phyloP scores from a whole-genome alignment of 2,888 invertebrate genomes.

The Cancer borealis region DNA sequence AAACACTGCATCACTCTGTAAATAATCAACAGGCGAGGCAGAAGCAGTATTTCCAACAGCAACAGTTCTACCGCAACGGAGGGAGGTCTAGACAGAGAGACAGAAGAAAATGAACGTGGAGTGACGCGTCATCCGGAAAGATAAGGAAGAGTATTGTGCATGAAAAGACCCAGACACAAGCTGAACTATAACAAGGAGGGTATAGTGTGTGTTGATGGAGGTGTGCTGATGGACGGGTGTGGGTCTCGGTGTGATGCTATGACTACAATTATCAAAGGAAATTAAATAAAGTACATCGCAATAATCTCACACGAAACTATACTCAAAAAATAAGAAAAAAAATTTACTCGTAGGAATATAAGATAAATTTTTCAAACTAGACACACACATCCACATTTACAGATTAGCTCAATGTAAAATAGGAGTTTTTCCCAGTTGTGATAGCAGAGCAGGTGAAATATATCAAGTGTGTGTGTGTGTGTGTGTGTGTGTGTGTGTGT shows the following conservation, averaged over 20 bases:
- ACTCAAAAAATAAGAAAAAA: neutral
- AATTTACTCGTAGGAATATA: neutral
- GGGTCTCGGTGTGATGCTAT: neutral
- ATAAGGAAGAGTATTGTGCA: neutral
- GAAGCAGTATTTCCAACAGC: neutral
- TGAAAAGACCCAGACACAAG: neutral
- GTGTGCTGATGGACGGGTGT: neutral
- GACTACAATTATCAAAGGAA: neutral
- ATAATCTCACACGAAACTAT: neutral
- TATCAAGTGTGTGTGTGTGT: neutral
- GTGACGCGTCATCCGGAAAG: neutral
- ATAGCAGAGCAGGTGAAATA: neutral
- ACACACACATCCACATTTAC: neutral
- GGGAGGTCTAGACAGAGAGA: neutral
- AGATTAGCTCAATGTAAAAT: neutral
- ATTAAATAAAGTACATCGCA: neutral
- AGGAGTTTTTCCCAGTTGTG: neutral
- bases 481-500: constrained; percentile 29
- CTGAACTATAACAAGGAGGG: no score
- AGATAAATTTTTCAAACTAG: neutral
- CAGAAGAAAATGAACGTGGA: neutral
- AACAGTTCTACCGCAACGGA: neutral
- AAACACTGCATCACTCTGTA: neutral
- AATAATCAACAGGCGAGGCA: neutral
- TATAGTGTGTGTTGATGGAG: neutral